Conservation (phyloP, 2,888 invertebrate genomes). For the Dynastes hyllus region DNA sequence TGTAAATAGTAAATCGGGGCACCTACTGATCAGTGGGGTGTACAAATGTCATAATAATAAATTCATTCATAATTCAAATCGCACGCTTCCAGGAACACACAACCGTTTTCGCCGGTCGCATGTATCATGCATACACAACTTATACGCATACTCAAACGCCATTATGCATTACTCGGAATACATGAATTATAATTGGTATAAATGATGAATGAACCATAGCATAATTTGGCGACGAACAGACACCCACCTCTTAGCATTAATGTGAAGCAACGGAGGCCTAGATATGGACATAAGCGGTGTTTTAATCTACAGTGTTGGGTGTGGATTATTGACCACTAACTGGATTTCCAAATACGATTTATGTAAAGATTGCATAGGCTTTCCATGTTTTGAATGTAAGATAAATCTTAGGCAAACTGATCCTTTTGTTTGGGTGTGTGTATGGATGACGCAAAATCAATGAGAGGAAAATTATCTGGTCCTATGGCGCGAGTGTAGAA, state of each 20-base stretch:
- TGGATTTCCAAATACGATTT: too few species aligned
- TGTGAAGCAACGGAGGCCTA: constrained; percentile 49
- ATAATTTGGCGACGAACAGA: constrained; percentile 60
- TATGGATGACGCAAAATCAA: too few species aligned
- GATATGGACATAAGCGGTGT: constrained; percentile 50
- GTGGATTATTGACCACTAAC: too few species aligned
- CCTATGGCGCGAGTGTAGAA: too few species aligned
- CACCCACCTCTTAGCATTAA: constrained; percentile 51
- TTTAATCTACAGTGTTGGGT: neutral
- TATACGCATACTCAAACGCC: neutral
- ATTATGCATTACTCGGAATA: constrained; percentile 53
- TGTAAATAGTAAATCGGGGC: too few species aligned
- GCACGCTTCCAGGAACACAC: constrained; percentile 56
- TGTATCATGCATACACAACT: neutral
- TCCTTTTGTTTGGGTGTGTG: too few species aligned
- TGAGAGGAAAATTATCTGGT: too few species aligned
- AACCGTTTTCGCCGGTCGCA: constrained; percentile 15
- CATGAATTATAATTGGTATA: constrained; percentile 60
- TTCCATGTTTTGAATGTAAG: too few species aligned
- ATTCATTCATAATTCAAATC: constrained; percentile 54
- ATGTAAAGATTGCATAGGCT: neutral
- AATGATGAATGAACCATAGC: constrained; percentile 61
- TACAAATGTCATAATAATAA: constrained; percentile 53
- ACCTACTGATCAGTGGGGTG: too few species aligned
- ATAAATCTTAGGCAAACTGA: too few species aligned